Evolutionary conservation across 2,113 vertebrate genomes (phyloP), one percentile per base, ranked within the genome.

Genomic region (Dendrocopos noguchii): DNA sequence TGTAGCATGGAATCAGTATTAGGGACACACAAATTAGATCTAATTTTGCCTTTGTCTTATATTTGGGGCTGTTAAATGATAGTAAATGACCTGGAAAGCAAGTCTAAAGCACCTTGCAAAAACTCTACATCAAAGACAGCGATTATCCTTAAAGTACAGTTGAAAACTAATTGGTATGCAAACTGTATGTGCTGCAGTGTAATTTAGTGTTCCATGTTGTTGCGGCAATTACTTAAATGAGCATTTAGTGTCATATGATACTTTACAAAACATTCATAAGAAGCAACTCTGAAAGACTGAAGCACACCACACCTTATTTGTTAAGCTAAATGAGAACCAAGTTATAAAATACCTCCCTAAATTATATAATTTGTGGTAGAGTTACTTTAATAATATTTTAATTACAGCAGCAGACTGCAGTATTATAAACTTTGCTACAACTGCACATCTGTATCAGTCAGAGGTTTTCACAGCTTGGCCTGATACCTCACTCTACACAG

Each of bases 131-230:
- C 66, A 94, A 72, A 92, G 79, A 56, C 59, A 91, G 31, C 47
- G 50, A 91, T 92, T 93, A 59, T 79, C 86, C 91, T 95, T 83
- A 88, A 95, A 95, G 87, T 28, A 93, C 29, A n/a, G 15, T 5
- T 63, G 70, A 84, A 95, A 97, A 90, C 63, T 87, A 90, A 95
- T 42, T 91, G 63, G 42, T 39, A 90, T 64, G n/a, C 29, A 25
- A 92, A 89, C 75, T 31, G 19, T 31, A 70, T 7, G 2, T 28
- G n/a, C 34, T 78, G 52, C 86, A 60, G 17, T 34, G 22, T 56
- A 71, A 71, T 53, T 85, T 70, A 84, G 50, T 59, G 57, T 84
- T 71, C 89, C 39, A 15, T 29, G 36, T 50, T 83, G 61, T 50
- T 76, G 66, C 57, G 83, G 67, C 14, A 87, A 74, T 66, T 88